Evolutionary conservation across 2,113 vertebrate genomes (phyloP).

Genomic region (Megalops atlanticus): DNA sequence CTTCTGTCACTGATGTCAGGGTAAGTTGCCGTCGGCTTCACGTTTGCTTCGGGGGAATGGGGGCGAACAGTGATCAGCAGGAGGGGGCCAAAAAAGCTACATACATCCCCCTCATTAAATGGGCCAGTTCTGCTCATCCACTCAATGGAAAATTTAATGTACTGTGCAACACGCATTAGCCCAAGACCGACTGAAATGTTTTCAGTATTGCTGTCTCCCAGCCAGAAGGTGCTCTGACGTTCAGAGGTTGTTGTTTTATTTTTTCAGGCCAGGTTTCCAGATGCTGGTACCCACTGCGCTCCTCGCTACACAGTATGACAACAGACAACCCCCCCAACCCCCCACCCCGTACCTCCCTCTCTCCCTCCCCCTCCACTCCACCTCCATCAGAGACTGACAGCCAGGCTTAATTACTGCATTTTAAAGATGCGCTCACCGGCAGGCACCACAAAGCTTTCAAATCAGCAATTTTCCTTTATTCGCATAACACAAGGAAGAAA

Average conservation of each 20-base stretch:
- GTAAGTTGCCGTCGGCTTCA: background rate
- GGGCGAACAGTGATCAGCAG: background rate
- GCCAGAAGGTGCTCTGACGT: background rate
- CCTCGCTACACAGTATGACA: background rate
- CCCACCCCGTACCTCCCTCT: background rate
- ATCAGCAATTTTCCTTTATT: slow-evolving; percentile 55
- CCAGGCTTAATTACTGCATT: slow-evolving; percentile 47
- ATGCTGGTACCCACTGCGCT: background rate
- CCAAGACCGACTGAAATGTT: slow-evolving; percentile 2
- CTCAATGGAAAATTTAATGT: background rate
- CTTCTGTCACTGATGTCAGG: background rate
- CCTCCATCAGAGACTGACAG: slow-evolving; percentile 35
- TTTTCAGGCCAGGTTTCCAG: slow-evolving; percentile 8
- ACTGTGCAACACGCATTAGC: background rate
- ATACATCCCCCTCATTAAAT: background rate
- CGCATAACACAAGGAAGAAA: slow-evolving; percentile 43
- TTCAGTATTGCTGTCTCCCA: slow-evolving; percentile 3
- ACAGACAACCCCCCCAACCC: background rate
- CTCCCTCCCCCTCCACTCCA: background rate
- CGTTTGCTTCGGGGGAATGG: background rate
- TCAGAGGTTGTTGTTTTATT: slow-evolving; percentile 1
- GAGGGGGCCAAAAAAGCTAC: background rate
- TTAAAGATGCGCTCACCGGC: slow-evolving; percentile 41
- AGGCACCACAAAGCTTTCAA: slow-evolving; percentile 49
- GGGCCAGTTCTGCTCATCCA: background rate